These are phyloP conservation scores for Pseudomugil gertrudae DNA, from an alignment of 2,797 vertebrate species.

Conservation along the genomic window DNA sequence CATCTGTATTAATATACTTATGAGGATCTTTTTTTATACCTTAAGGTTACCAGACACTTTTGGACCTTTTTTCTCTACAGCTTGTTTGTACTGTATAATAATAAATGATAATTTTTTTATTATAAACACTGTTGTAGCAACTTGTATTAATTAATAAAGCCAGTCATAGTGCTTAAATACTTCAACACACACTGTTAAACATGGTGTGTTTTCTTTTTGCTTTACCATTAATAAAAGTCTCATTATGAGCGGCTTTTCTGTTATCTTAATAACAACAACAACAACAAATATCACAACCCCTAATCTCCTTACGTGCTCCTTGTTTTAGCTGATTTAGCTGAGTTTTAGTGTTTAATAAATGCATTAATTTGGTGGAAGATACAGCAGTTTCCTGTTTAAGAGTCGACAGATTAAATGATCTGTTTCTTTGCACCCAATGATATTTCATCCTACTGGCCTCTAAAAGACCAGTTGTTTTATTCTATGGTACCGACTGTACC, in stretches of 20 bases:
- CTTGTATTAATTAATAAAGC: not conserved
- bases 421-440: not conserved
- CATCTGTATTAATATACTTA: conserved; percentile 49
- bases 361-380: not conserved
- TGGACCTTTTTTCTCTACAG: not conserved
- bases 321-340: too few species aligned
- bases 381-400: not conserved
- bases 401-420: not conserved
- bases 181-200: too few species aligned
- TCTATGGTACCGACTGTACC: too few species aligned
- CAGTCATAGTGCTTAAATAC: too few species aligned
- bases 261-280: not conserved
- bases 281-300: not conserved
- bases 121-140: not conserved
- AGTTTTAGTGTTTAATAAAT: not conserved
- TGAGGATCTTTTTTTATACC: conserved; percentile 47
- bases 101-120: not conserved
- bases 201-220: too few species aligned
- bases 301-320: too few species aligned
- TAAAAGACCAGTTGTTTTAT: not conserved
- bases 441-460: not conserved
- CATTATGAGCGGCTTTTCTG: not conserved
- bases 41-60: not conserved
- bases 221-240: not conserved
- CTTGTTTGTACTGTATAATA: too few species aligned